Base-by-base conservation (phyloP, 2,888 invertebrate species). In the Caenorhabditis angaria region DNA sequence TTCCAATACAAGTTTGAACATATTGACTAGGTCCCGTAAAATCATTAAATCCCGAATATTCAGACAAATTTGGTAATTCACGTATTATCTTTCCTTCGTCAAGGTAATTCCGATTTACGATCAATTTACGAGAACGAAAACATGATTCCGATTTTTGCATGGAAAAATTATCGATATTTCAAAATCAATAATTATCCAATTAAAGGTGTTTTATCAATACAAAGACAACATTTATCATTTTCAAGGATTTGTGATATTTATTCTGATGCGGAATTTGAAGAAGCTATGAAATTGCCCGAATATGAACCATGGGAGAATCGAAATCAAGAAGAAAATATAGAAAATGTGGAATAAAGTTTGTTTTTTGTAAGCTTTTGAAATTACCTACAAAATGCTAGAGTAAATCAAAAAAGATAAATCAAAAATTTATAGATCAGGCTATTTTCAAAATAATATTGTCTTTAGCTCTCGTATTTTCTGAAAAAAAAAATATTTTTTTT, bases 1-100 rank as follows among this genome's bases (percentile, higher is more conserved):
- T 71, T 6, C 64, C 66, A 27, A 64, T 5, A 22, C 66, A 60
- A 14, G 71, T 71, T 20, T 53, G n/a, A 1, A 71, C 71, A 24
- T 67, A 66, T 22, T 61, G 55, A 20, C 56, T 41, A 5, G 65
- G 51, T n/a, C 55, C 29, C n/a, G n/a, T n/a, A 8, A 12, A 18
- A 56, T 35, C n/a, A 47, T 58, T 41, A 20, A 60, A 66, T 25
- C 63, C 62, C 5, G 70, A 56, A 29, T 67, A 67, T 28, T 63
- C 54, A 0, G 71, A 71, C 25, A 71, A 47, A 47, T 66, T 63
- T 48, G 59, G 59, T 10, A 71, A 28, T 18, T 66, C 53, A n/a
- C 71, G 66, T 2, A n/a, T n/a, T n/a, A n/a, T n/a, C n/a, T n/a
- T n/a, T n/a, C n/a, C n/a, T n/a, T n/a, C n/a, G n/a, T n/a, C n/a